Conservation (phyloP, 2,113 vertebrate genomes). For the Castor canadensis region DNA sequence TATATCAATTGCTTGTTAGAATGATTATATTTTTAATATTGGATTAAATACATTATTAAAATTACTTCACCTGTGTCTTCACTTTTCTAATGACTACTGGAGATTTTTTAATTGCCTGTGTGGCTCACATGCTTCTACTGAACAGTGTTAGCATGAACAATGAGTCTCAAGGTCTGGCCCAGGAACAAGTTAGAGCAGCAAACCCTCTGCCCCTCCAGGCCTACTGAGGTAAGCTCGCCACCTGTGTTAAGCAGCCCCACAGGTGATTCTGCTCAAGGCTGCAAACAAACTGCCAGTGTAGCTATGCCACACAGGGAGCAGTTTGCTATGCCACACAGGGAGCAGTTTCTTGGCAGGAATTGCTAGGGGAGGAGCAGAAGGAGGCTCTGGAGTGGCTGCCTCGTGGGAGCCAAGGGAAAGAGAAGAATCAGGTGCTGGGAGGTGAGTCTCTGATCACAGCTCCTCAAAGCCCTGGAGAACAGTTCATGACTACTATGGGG, state of each 20-base stretch:
- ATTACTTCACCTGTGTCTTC: not conserved
- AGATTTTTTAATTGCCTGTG: not conserved
- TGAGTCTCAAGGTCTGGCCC: not conserved
- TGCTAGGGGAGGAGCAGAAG: not conserved
- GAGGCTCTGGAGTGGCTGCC: not conserved
- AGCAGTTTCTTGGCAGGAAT: not conserved
- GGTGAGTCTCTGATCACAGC: not conserved
- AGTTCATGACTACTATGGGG: not conserved
- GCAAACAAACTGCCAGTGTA: not conserved
- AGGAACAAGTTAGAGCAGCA: not conserved
- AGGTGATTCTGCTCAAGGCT: not conserved
- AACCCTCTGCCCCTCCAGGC: not conserved
- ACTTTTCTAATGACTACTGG: not conserved
- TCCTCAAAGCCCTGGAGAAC: not conserved
- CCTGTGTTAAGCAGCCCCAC: not conserved
- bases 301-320: not conserved
- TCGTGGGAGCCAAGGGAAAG: not conserved
- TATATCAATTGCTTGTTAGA: not conserved
- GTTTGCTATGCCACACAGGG: not conserved
- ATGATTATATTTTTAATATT: not conserved
- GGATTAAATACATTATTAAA: not conserved
- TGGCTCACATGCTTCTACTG: not conserved
- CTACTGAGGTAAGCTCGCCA: not conserved
- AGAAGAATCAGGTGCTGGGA: not conserved
- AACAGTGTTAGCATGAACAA: not conserved